A percentile compares a stretch with the other conserved stretches of the same genome.
Conservation (phyloP, 2,888 invertebrate species). For the Tridacna crocea region DNA sequence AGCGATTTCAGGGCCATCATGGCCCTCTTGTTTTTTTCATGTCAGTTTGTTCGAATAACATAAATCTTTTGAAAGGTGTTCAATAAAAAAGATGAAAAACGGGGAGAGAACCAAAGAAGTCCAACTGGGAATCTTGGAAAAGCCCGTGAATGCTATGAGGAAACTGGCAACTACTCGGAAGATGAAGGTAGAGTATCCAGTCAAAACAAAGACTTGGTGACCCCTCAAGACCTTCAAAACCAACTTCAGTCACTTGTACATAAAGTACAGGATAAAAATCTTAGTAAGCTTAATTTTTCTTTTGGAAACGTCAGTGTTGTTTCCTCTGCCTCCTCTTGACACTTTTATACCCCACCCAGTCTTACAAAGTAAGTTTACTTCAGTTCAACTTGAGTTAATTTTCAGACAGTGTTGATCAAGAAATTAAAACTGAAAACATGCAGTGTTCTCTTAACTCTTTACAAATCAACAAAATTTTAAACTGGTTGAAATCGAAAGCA, state of each 20-base stretch:
- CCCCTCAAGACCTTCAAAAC: slow-evolving; percentile 68
- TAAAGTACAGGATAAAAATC: slow-evolving; percentile 78
- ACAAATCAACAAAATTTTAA: too few relatives aligned
- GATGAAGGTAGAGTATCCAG: slow-evolving; percentile 56
- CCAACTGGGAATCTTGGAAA: slow-evolving; percentile 24
- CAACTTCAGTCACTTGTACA: slow-evolving; percentile 73
- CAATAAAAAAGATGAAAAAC: slow-evolving; percentile 59
- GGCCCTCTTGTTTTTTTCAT: too few relatives aligned
- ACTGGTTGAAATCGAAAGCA: too few relatives aligned
- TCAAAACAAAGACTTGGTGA: slow-evolving; percentile 40
- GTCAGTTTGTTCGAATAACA: too few relatives aligned
- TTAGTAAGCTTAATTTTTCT: slow-evolving; percentile 72
- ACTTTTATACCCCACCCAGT: too few relatives aligned
- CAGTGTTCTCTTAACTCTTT: too few relatives aligned
- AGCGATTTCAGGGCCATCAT: too few relatives aligned
- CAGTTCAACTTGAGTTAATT: too few relatives aligned
- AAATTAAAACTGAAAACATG: too few relatives aligned
- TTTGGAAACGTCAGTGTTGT: slow-evolving; percentile 14
- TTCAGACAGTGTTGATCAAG: too few relatives aligned
- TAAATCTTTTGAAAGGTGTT: slow-evolving; percentile 44
- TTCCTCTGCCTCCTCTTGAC: not conserved
- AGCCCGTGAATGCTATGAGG: not conserved
- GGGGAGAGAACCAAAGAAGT: slow-evolving; percentile 25
- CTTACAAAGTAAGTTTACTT: too few relatives aligned
- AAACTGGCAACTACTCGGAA: slow-evolving; percentile 15